Conservation (phyloP, 2,797 vertebrate species). For the Sebastes ruberrimus region DNA sequence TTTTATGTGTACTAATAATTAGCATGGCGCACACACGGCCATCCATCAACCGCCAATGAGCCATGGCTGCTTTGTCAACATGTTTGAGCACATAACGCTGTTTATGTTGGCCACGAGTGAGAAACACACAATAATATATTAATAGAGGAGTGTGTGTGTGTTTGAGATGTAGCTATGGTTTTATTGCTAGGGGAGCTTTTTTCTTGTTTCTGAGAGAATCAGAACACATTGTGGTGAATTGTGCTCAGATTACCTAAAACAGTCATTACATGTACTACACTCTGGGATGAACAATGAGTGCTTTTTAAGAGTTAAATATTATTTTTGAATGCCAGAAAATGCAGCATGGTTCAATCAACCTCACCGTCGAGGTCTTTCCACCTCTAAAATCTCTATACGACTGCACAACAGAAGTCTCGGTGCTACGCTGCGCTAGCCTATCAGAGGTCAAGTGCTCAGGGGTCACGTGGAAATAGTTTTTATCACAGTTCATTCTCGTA, state of each 20-base stretch:
- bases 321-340: not conserved
- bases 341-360: not conserved
- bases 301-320: not conserved
- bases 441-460: conserved; percentile 74
- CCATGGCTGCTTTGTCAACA: conserved; percentile 80
- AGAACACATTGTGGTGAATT: not conserved
- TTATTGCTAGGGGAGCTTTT: conserved; percentile 6
- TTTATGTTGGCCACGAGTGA: conserved; percentile 80
- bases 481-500: conserved; percentile 80
- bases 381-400: not conserved
- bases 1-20: conserved; percentile 87
- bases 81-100: conserved; percentile 75
- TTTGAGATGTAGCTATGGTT: not conserved
- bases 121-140: conserved; percentile 73
- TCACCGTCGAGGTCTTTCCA: not conserved
- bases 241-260: not conserved
- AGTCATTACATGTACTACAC: not conserved
- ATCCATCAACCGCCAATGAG: conserved; percentile 83
- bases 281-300: not conserved
- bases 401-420: conserved; percentile 22
- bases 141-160: conserved; percentile 33
- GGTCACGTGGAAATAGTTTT: conserved; percentile 80
- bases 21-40: conserved; percentile 79
- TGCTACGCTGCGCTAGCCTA: conserved; percentile 33
- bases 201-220: conserved; percentile 11